These are phyloP conservation scores for Tichodroma muraria DNA, from an alignment of 2,113 vertebrate genomes.

Conservation along the genomic window DNA sequence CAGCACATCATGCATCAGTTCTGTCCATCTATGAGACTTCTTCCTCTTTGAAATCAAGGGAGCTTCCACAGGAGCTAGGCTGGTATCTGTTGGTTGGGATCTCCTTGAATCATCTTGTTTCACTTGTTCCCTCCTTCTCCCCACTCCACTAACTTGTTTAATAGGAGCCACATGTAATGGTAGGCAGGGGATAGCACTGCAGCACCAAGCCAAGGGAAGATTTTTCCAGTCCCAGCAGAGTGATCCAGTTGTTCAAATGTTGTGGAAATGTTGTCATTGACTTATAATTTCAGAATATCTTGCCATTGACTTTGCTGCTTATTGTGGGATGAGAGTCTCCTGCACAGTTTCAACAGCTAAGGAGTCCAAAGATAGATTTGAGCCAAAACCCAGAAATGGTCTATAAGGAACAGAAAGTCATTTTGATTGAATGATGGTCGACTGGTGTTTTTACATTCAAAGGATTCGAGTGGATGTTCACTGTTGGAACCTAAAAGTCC, in stretches of 20 bases:
- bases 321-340: neutral
- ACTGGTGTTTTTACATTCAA: neutral
- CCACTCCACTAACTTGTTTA: neutral
- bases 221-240: neutral
- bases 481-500: neutral
- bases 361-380: neutral
- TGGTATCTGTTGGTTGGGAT: neutral
- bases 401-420: neutral
- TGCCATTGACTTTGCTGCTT: neutral
- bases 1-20: neutral
- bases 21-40: neutral
- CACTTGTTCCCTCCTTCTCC: neutral
- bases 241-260: neutral
- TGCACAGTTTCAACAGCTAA: neutral
- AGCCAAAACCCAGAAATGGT: neutral
- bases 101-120: neutral
- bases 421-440: neutral
- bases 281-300: neutral
- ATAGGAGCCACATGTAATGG: neutral
- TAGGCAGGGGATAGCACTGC: neutral
- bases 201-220: neutral
- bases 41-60: neutral
- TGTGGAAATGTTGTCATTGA: neutral
- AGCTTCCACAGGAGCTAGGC: neutral
- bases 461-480: neutral